Percentiles rank a stretch among this genome's conserved stretches.
These are phyloP conservation scores for Anoplolepis gracilipes DNA, from an alignment of 1,140 invertebrate genomes.

Conservation along the genomic window DNA sequence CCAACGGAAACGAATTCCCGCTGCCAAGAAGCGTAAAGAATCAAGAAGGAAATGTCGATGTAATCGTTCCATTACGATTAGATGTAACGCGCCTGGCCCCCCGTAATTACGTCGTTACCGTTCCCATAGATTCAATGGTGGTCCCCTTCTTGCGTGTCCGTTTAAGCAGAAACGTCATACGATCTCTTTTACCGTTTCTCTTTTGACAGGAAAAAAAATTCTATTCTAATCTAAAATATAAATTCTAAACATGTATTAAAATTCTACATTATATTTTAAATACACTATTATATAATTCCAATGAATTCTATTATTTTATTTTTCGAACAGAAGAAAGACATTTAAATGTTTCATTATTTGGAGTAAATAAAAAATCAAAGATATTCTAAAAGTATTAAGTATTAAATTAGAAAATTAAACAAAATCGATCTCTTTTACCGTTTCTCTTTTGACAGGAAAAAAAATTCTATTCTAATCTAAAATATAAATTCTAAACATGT, in stretches of 20 bases:
- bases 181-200: conserved; percentile 49
- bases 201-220: background rate
- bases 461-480: background rate
- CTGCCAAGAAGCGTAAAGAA: conserved; percentile 60
- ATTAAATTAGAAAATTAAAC: background rate
- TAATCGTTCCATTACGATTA: conserved; percentile 68
- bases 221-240: background rate
- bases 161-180: conserved; percentile 60
- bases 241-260: no score
- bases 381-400: background rate
- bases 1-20: conserved; percentile 48
- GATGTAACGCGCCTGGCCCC: conserved; percentile 66
- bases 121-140: conserved; percentile 39
- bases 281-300: no score
- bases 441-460: background rate
- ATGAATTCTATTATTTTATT: background rate
- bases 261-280: no score
- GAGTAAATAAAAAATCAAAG: background rate
- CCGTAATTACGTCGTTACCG: conserved; percentile 64
- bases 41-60: conserved; percentile 64
- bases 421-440: conserved; percentile 46
- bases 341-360: background rate
- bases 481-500: background rate
- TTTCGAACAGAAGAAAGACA: background rate
- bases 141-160: conserved; percentile 66